These are phyloP conservation scores for Nansenia antarctica DNA, from an alignment of 2,113 vertebrate genomes.

Conservation along the genomic window DNA sequence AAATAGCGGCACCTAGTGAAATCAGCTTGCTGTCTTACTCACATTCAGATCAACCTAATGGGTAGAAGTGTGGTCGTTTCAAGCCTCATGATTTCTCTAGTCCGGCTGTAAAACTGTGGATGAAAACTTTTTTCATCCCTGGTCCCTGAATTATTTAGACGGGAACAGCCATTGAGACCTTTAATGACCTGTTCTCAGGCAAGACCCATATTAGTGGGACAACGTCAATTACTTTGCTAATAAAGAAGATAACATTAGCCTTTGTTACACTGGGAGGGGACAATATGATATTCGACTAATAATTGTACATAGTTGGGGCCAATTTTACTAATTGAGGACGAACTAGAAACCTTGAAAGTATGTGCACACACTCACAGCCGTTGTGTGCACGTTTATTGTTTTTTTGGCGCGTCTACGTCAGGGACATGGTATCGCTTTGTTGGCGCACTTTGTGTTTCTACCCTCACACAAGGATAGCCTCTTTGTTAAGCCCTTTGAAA, in stretches of 20 bases:
- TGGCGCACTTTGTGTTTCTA: constrained; percentile 29
- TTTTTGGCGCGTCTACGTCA: background rate
- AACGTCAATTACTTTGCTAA: constrained; percentile 53
- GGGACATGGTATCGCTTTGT: constrained; percentile 4
- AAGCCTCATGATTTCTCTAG: constrained; percentile 15
- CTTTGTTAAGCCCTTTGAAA: constrained; percentile 56
- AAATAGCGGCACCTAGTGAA: background rate
- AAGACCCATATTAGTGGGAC: constrained; percentile 46
- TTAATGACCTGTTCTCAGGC: constrained; percentile 42
- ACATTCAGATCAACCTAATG: too few species aligned
- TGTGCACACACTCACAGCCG: too few species aligned
- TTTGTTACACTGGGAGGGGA: constrained; percentile 29
- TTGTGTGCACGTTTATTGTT: constrained; percentile 4
- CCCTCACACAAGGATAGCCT: constrained; percentile 52
- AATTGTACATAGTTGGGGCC: constrained; percentile 11
- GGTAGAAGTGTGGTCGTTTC: background rate
- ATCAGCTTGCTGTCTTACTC: too few species aligned
- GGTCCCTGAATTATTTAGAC: constrained; percentile 60
- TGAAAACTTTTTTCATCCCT: constrained; percentile 7
- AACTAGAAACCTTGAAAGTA: background rate
- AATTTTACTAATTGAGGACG: constrained; percentile 3
- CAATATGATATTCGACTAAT: too few species aligned
- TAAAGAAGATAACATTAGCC: constrained; percentile 53
- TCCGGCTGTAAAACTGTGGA: background rate
- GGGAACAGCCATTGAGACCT: constrained; percentile 33